Evolutionary conservation across 2,888 invertebrate species (phyloP).

Genomic region (Nomada ferruginata): DNA sequence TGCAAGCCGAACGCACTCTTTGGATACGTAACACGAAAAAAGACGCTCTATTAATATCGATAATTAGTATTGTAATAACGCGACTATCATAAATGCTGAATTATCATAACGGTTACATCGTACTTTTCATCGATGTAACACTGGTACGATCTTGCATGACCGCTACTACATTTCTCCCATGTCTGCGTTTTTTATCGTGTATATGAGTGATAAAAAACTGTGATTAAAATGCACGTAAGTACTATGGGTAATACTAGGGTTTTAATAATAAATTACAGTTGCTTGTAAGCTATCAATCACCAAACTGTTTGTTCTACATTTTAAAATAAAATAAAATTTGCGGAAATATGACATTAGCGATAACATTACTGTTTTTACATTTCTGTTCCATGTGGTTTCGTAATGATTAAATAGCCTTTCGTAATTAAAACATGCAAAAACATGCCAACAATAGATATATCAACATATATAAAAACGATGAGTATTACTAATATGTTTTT

Average conservation of each 20-base stretch:
- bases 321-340: not conserved
- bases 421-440: not conserved
- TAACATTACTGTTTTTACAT: not conserved
- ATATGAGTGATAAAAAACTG: not conserved
- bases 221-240: not conserved
- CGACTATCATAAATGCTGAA: slow-evolving; percentile 1
- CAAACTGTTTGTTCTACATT: not conserved
- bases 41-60: slow-evolving; percentile 25
- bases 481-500: no score
- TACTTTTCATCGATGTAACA: slow-evolving; percentile 21
- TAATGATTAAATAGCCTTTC: not conserved
- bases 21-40: slow-evolving; percentile 6
- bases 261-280: not conserved
- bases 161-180: slow-evolving; percentile 15
- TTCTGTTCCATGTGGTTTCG: not conserved
- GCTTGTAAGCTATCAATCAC: not conserved
- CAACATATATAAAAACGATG: no score
- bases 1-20: not conserved
- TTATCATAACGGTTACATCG: slow-evolving; percentile 13
- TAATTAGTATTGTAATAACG: slow-evolving; percentile 29
- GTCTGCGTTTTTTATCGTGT: not conserved
- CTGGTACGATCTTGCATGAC: slow-evolving; percentile 5
- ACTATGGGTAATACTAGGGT: not conserved
- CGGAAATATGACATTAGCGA: not conserved
- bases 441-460: not conserved